phyloP scores from a whole-genome alignment of 2,797 vertebrate genomes.

The Calcarius lapponicus region DNA sequence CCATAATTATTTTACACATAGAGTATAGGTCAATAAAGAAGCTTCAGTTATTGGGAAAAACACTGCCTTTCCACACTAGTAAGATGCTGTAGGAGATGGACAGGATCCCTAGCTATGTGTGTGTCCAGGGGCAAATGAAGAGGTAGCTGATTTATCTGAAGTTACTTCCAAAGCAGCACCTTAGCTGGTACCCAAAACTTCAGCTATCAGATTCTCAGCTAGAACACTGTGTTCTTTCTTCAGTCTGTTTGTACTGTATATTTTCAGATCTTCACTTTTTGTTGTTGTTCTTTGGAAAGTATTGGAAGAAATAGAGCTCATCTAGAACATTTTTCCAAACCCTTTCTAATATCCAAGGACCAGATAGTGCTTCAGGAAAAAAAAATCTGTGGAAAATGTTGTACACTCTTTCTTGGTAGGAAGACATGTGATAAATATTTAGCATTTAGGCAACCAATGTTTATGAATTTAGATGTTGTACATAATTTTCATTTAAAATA shows the following conservation, averaged over 20 bases:
- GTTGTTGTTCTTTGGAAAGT: neutral
- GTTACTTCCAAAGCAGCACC: neutral
- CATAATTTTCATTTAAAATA: neutral
- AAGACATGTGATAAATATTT: neutral
- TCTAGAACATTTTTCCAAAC: neutral
- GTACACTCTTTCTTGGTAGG: neutral
- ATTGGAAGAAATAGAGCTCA: neutral
- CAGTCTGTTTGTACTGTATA: neutral
- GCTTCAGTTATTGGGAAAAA: neutral
- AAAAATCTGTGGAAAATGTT: neutral
- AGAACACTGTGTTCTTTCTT: neutral
- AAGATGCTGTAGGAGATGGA: neutral
- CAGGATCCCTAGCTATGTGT: neutral
- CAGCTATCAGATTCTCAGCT: neutral
- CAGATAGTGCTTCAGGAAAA: neutral
- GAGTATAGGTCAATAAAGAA: neutral
- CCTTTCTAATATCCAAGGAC: neutral
- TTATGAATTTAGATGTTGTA: neutral
- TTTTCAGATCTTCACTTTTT: neutral
- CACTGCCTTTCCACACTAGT: neutral
- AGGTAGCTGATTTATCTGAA: neutral
- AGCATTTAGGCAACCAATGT: neutral
- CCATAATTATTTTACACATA: neutral
- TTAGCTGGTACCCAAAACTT: neutral
- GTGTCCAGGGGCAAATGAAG: neutral